Percentiles rank a stretch among this genome's conserved stretches.
phyloP scores from a whole-genome alignment of 2,113 vertebrate species.

The Etheostoma spectabile region DNA sequence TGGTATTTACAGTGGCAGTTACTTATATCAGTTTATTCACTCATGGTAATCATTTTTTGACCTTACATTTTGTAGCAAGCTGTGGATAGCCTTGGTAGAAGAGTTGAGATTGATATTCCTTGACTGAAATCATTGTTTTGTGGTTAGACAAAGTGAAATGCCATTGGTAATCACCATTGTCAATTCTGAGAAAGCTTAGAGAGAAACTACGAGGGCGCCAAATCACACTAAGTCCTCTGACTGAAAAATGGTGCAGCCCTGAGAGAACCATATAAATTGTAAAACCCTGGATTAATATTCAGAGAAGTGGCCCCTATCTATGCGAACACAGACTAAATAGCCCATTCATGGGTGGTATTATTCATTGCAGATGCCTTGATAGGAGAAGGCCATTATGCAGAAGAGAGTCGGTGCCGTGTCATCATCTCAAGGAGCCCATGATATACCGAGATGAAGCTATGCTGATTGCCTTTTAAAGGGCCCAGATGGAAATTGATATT shows the following conservation, averaged over 20 bases:
- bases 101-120: slow-evolving; percentile 39
- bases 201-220: slow-evolving; percentile 60
- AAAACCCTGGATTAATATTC: slow-evolving; percentile 83
- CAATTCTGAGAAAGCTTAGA: slow-evolving; percentile 62
- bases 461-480: slow-evolving; percentile 88
- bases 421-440: slow-evolving; percentile 87
- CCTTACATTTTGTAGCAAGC: slow-evolving; percentile 12
- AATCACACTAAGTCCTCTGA: slow-evolving; percentile 71
- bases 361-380: slow-evolving; percentile 87
- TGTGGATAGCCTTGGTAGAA: not conserved
- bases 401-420: slow-evolving; percentile 85
- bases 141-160: slow-evolving; percentile 49
- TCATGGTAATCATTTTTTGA: slow-evolving; percentile 2
- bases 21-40: not conserved
- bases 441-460: slow-evolving; percentile 85
- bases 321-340: slow-evolving; percentile 81
- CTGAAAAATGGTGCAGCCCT: slow-evolving; percentile 72
- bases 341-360: slow-evolving; percentile 86
- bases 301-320: slow-evolving; percentile 81
- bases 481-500: slow-evolving; percentile 87
- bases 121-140: slow-evolving; percentile 48
- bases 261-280: slow-evolving; percentile 74
- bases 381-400: slow-evolving; percentile 85
- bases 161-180: slow-evolving; percentile 66
- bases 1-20: not conserved